Percentiles rank a stretch among this genome's conserved stretches.
Evolutionary conservation across 2,113 vertebrate species (phyloP).

Genomic region (Nicator chloris): DNA sequence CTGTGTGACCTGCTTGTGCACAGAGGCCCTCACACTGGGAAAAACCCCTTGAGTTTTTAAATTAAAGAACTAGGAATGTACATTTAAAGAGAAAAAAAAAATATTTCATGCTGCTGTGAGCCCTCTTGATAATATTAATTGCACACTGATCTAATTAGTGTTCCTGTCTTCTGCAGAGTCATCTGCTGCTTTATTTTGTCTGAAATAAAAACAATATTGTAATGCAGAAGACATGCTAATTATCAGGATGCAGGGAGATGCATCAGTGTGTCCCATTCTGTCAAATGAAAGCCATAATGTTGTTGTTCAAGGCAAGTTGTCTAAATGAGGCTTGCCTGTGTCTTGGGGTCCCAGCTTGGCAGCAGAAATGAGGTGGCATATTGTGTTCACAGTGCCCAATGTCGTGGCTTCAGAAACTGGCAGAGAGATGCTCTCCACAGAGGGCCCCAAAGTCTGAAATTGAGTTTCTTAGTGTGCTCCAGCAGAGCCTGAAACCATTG

Average conservation of each 20-base stretch:
- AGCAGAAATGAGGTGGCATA: slow-evolving; percentile 5
- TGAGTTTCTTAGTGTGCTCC: slow-evolving; percentile 6
- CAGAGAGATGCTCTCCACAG: neutral
- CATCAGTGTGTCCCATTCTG: neutral
- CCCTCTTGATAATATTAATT: neutral
- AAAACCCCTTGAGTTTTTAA: neutral
- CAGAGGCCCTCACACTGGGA: neutral
- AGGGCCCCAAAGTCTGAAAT: neutral
- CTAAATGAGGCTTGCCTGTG: neutral
- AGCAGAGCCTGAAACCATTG: slow-evolving; percentile 14
- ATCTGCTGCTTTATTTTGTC: neutral
- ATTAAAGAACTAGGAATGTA: neutral
- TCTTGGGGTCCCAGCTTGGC: neutral
- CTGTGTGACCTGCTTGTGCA: neutral
- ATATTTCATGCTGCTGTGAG: neutral
- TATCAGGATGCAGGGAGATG: neutral
- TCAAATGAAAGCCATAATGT: fast-evolving
- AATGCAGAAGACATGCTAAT: neutral
- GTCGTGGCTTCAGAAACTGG: neutral
- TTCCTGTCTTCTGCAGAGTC: slow-evolving; percentile 6
- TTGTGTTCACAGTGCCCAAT: neutral
- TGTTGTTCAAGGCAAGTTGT: neutral
- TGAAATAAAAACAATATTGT: neutral
- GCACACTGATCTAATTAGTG: neutral
- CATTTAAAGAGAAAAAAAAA: neutral